Evolutionary conservation across 2,113 vertebrate genomes (phyloP), one percentile per base, ranked within the genome.

Genomic region (Dipodomys merriami): DNA sequence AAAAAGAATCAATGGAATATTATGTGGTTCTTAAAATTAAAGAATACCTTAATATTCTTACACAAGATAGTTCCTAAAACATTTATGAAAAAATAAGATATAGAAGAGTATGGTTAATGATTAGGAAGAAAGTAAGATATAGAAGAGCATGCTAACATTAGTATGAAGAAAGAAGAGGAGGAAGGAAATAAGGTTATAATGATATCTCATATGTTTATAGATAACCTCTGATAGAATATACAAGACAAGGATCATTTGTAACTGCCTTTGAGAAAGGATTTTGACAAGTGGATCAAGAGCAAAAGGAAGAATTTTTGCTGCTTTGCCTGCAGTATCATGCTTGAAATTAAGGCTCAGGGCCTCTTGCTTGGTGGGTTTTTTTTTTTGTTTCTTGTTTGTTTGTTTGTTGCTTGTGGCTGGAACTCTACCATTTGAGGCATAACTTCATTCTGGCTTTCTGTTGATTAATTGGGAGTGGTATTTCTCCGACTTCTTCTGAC

Each of bases 1-100:
- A 25, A 46, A 77, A 93, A 93, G 29, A 88, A 94, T 39, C 57
- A 39, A 71, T 33, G n/a, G 71, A 64, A 64, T 64, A 64, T 64
- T 64, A 64, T 69, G 62, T 64, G 62, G 23, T 64, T 22, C 19
- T 25, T 23, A 64, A 64, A 64, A 25, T 6, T 27, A 81, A 81
- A 91, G 25, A 72, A 92, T 25, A 72, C 7, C 16, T 90, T 39
- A 60, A 85, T 80, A 35, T 78, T 91, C 11, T 83, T 72, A 53
- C 0, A 53, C 78, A 10, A 27, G 94, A 81, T 68, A 46, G 20
- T 39, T 57, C 44, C 29, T 60, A 85, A 30, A 84, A 53, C 27
- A 33, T 57, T 69, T 35, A 29, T 82, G 9, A 8, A 44, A 85
- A 82, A 72, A 18, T 53, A 91, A 92, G 6, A 89, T 53, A n/a